Evolutionary conservation across 2,888 invertebrate species (phyloP).

Genomic region (Hypena proboscidalis): DNA sequence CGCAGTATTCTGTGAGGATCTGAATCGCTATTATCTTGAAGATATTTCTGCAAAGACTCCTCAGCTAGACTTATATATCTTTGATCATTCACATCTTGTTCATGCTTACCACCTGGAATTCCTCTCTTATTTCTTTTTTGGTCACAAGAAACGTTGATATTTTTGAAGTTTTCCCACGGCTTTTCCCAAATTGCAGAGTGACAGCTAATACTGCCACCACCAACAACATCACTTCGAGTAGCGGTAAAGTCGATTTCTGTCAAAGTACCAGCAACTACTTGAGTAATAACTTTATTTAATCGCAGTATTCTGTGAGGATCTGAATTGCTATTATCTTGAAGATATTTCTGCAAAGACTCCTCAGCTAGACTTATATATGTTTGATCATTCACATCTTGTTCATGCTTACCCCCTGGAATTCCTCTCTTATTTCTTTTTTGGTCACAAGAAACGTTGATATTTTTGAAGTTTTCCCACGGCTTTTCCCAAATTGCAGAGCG

Average conservation of each 20-base stretch:
- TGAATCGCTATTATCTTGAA: slow-evolving; percentile 11
- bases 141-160: too few species aligned
- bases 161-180: slow-evolving; percentile 35
- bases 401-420: slow-evolving; percentile 25
- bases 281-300: slow-evolving; percentile 38
- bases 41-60: slow-evolving; percentile 29
- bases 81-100: slow-evolving; percentile 17
- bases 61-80: slow-evolving; percentile 26
- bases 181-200: slow-evolving; percentile 47
- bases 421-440: slow-evolving; percentile 35
- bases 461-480: slow-evolving; percentile 35
- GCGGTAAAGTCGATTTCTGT: slow-evolving; percentile 32
- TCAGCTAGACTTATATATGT: slow-evolving; percentile 26
- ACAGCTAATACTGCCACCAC: slow-evolving; percentile 10
- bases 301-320: slow-evolving; percentile 10
- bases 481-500: slow-evolving; percentile 47
- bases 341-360: slow-evolving; percentile 29
- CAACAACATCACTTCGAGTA: slow-evolving; percentile 3
- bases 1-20: slow-evolving; percentile 10
- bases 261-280: slow-evolving; percentile 41
- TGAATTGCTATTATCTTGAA: slow-evolving; percentile 11
- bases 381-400: slow-evolving; percentile 17
- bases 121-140: slow-evolving; percentile 35
- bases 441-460: too few species aligned
- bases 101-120: slow-evolving; percentile 25